Evolutionary conservation across 2,113 vertebrate genomes (phyloP).

Genomic region (Jaculus jaculus): DNA sequence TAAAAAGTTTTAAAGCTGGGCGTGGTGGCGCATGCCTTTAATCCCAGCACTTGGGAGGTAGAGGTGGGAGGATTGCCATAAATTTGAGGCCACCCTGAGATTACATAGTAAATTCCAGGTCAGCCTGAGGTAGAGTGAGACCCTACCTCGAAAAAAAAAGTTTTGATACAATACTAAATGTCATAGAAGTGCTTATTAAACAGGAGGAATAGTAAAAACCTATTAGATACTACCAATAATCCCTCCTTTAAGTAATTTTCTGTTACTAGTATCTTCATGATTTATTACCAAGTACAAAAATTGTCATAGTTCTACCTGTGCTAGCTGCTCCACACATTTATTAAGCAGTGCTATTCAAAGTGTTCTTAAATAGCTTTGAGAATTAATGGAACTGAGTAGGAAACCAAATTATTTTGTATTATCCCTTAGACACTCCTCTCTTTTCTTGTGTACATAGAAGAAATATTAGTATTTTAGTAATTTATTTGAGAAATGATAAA

Average conservation of each 20-base stretch:
- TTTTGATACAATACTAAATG: constrained; percentile 32
- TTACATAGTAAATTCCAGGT: too few species aligned
- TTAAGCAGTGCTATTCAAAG: constrained; percentile 39
- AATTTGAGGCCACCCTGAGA: too few species aligned
- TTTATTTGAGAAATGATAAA: constrained; percentile 47
- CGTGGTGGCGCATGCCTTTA: too few species aligned
- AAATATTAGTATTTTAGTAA: constrained; percentile 47
- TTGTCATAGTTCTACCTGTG: constrained; percentile 9
- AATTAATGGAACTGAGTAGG: neutral
- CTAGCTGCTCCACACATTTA: constrained; percentile 19
- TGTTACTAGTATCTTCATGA: neutral
- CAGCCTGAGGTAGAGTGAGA: too few species aligned
- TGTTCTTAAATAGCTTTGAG: constrained; percentile 24
- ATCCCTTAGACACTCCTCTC: neutral
- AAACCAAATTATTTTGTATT: constrained; percentile 3
- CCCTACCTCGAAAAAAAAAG: too few species aligned
- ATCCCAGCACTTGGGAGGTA: too few species aligned
- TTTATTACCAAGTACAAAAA: constrained; percentile 31
- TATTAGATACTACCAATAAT: constrained; percentile 7
- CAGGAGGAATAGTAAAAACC: neutral
- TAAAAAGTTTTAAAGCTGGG: too few species aligned
- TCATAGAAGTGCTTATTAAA: constrained; percentile 4
- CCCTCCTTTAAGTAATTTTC: neutral
- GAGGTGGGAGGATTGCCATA: too few species aligned
- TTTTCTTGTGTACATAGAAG: constrained; percentile 36